These are phyloP conservation scores for Daktulosphaira vitifoliae DNA, from an alignment of 1,140 invertebrate species.

Conservation along the genomic window DNA sequence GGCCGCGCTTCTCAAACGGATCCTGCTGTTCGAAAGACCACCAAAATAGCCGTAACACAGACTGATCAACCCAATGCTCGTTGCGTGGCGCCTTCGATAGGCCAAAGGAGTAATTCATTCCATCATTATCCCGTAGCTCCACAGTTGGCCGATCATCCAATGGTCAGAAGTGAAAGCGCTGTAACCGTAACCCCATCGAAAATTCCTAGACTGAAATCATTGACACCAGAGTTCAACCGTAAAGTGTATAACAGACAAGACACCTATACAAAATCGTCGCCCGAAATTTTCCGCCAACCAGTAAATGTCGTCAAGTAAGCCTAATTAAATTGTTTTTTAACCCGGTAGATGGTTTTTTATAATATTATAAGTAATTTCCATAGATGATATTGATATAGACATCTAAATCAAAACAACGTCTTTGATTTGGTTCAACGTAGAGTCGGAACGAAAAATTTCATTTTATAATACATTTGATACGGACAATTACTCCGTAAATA, in stretches of 20 bases:
- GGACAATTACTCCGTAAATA: no score
- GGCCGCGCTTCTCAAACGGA: no score
- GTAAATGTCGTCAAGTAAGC: background rate
- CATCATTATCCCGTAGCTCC: slow-evolving; percentile 7
- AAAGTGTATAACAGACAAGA: slow-evolving; percentile 37
- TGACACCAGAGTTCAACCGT: slow-evolving; percentile 12
- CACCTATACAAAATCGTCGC: slow-evolving; percentile 35
- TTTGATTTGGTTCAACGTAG: no score
- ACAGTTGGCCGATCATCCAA: background rate
- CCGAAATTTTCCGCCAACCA: background rate
- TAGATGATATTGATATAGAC: no score
- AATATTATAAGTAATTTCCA: no score
- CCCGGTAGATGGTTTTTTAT: no score
- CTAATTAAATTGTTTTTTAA: no score
- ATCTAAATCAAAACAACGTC: no score
- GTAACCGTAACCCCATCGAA: background rate
- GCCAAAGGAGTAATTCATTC: slow-evolving; percentile 15
- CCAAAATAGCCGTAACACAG: background rate
- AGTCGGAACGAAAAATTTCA: no score
- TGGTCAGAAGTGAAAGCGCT: background rate
- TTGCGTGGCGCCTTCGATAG: background rate
- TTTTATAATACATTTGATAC: no score
- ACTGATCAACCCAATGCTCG: background rate
- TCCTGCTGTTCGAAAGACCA: no score
- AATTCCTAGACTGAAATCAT: background rate